Percentiles rank a stretch among this genome's conserved stretches.
These are phyloP conservation scores for Portunus trituberculatus DNA, from an alignment of 1,140 invertebrate species.

Conservation along the genomic window DNA sequence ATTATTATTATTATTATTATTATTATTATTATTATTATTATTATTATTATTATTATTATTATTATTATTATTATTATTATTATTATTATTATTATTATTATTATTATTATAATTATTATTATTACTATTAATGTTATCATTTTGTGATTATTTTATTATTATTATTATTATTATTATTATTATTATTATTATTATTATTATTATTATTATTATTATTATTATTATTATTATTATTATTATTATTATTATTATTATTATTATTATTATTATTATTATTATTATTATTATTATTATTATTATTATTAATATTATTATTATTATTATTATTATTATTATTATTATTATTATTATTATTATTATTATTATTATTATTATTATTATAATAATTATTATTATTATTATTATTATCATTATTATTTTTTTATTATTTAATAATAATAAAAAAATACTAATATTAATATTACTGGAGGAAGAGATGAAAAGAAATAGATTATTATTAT, in stretches of 20 bases:
- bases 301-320: background rate
- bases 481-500: no score
- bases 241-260: conserved; percentile 27
- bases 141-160: background rate
- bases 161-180: conserved; percentile 10
- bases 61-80: conserved; percentile 10
- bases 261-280: background rate
- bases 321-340: conserved; percentile 20
- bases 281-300: background rate
- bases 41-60: conserved; percentile 19
- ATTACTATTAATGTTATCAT: background rate
- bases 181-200: background rate
- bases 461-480: no score
- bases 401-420: background rate
- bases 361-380: conserved; percentile 23
- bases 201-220: background rate
- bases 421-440: background rate
- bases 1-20: conserved; percentile 10
- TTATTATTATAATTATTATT: conserved; percentile 8
- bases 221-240: conserved; percentile 27
- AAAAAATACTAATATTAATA: background rate
- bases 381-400: background rate
- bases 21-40: conserved; percentile 1
- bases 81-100: conserved; percentile 1
- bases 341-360: conserved; percentile 32